Evolutionary conservation across 37 sponge, comb jelly and placozoan species (phyloP).

Genomic region (Beroe forskalii): DNA sequence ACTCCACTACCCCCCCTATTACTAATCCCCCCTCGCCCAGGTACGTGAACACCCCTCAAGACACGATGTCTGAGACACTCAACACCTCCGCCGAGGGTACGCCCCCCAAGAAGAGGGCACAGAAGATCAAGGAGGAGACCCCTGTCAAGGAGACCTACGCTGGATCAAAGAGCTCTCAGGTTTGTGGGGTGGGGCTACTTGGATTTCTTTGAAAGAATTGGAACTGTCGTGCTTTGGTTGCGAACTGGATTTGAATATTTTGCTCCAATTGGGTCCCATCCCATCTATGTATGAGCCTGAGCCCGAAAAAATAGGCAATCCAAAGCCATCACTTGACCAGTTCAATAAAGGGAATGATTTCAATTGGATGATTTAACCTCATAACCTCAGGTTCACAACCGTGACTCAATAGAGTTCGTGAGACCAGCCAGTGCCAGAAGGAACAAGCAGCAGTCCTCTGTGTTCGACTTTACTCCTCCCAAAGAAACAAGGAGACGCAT

Average conservation of each 20-base stretch:
- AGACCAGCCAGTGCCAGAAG: background rate
- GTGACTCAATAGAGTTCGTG: slow-evolving; percentile 8
- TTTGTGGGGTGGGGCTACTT: too few relatives aligned
- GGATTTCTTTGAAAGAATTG: too few relatives aligned
- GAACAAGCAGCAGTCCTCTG: background rate
- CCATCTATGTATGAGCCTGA: too few relatives aligned
- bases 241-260: too few relatives aligned
- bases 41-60: background rate
- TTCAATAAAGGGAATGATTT: too few relatives aligned
- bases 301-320: too few relatives aligned
- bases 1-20: too few relatives aligned
- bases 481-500: background rate
- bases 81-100: background rate
- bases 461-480: slow-evolving; percentile 15
- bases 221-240: too few relatives aligned
- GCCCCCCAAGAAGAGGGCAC: slow-evolving; percentile 14
- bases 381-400: background rate
- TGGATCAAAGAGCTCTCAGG: slow-evolving; percentile 1
- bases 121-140: slow-evolving; percentile 16
- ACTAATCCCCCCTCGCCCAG: too few relatives aligned
- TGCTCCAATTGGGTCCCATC: too few relatives aligned
- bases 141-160: slow-evolving; percentile 13
- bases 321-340: too few relatives aligned
- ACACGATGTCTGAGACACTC: slow-evolving; percentile 5
- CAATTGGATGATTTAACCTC: too few relatives aligned